Evolutionary conservation across 2,888 invertebrate species (phyloP).

Genomic region (Mylabris sibirica): DNA sequence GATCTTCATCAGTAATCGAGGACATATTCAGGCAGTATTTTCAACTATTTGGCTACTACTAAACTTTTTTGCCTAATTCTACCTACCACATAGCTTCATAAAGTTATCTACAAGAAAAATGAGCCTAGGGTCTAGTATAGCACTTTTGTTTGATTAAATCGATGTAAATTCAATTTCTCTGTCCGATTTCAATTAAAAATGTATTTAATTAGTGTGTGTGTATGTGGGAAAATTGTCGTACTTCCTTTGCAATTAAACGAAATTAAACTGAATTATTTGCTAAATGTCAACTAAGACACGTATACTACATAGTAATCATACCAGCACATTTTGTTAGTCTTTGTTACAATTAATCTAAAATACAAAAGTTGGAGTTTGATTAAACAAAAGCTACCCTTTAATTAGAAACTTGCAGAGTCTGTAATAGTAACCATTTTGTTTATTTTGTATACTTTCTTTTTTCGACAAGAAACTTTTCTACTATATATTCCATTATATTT

Average conservation of each 20-base stretch:
- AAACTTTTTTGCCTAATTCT: too few relatives aligned
- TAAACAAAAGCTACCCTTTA: constrained; percentile 47
- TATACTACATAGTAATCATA: not conserved
- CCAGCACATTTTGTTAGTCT: constrained; percentile 29
- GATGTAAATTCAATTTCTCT: too few relatives aligned
- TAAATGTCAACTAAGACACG: not conserved
- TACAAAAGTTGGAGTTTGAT: constrained; percentile 47
- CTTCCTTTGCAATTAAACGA: not conserved
- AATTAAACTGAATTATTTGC: constrained; percentile 3
- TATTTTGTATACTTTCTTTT: constrained; percentile 40
- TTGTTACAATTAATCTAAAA: constrained; percentile 48
- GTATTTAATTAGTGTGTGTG: not conserved
- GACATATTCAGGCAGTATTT: too few relatives aligned
- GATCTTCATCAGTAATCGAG: too few relatives aligned
- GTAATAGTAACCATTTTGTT: constrained; percentile 39
- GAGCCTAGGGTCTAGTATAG: too few relatives aligned
- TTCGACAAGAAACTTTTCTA: constrained; percentile 20
- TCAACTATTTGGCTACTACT: too few relatives aligned
- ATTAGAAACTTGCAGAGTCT: constrained; percentile 43
- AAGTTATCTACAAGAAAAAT: too few relatives aligned
- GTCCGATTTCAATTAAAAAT: not conserved
- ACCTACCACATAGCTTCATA: too few relatives aligned
- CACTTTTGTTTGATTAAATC: too few relatives aligned
- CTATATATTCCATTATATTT: constrained; percentile 22
- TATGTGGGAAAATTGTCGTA: not conserved